Evolutionary conservation across 1,140 invertebrate genomes (phyloP).

Genomic region (Zaprionus davidi): DNA sequence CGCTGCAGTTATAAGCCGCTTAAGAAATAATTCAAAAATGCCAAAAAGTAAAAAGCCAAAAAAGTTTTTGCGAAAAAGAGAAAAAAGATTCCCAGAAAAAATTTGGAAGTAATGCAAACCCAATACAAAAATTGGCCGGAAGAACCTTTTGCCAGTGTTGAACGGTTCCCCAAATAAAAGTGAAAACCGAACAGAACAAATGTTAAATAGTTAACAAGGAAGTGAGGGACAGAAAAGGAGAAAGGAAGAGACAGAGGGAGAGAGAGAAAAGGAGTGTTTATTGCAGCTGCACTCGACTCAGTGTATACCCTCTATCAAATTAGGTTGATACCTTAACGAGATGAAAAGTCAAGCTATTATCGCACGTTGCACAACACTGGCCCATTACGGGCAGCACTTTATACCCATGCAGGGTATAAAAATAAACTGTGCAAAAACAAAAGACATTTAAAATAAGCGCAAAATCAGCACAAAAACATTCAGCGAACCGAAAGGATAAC

Average conservation of each 20-base stretch:
- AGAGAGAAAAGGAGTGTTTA: no score
- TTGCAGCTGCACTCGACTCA: background rate
- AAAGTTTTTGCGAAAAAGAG: constrained; percentile 13
- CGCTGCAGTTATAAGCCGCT: constrained; percentile 65
- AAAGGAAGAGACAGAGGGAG: no score
- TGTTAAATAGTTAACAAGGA: constrained; percentile 1
- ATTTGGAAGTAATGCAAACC: background rate
- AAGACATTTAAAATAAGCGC: constrained; percentile 75
- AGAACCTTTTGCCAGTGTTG: background rate
- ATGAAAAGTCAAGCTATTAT: background rate
- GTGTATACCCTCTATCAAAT: background rate
- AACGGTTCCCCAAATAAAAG: background rate
- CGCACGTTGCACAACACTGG: background rate
- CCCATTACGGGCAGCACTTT: constrained; percentile 5
- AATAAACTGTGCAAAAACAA: constrained; percentile 50
- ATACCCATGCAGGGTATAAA: constrained; percentile 4
- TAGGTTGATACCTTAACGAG: background rate
- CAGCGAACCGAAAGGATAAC: constrained; percentile 74
- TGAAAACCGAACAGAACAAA: background rate
- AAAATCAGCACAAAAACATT: constrained; percentile 79
- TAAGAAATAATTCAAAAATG: constrained; percentile 69
- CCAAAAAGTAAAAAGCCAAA: constrained; percentile 6
- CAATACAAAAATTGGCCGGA: constrained; percentile 4
- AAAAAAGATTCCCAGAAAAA: background rate
- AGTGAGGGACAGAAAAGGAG: background rate